These are phyloP conservation scores for Champsocephalus gunnari DNA, from an alignment of 2,797 vertebrate genomes.

Conservation along the genomic window DNA sequence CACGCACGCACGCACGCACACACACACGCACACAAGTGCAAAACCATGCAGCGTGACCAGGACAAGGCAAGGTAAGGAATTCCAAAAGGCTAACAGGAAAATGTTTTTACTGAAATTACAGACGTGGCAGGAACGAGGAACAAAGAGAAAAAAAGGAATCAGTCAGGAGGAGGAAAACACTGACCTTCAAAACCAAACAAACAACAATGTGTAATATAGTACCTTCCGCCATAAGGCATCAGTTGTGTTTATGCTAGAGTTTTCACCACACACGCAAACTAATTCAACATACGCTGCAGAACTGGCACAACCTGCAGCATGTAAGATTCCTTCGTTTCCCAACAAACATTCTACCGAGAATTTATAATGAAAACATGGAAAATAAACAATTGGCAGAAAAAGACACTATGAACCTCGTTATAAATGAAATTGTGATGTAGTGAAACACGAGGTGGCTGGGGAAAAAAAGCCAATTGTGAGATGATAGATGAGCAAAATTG, in stretches of 20 bases:
- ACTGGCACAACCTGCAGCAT: constrained; percentile 11
- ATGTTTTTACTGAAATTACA: constrained; percentile 38
- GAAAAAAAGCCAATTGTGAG: neutral
- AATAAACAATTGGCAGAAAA: neutral
- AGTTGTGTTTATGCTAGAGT: constrained; percentile 33
- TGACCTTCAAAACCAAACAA: constrained; percentile 46
- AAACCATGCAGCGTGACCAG: constrained; percentile 2
- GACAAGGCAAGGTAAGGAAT: constrained; percentile 45
- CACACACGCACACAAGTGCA: constrained; percentile 4
- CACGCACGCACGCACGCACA: constrained; percentile 12
- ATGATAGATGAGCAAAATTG: neutral
- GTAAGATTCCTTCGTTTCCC: neutral
- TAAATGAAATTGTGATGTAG: neutral
- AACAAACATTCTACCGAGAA: neutral
- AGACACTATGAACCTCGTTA: neutral
- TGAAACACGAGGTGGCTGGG: neutral
- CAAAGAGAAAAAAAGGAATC: neutral
- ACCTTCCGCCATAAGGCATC: constrained; percentile 16
- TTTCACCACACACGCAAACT: neutral
- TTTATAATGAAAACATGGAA: neutral
- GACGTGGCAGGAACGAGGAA: constrained; percentile 25
- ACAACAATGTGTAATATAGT: constrained; percentile 24
- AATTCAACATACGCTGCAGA: constrained; percentile 28
- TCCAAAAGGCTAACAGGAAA: constrained; percentile 44
- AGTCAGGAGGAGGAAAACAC: constrained; percentile 36